Evolutionary conservation across 2,888 invertebrate species (phyloP).

Genomic region (Thysanoteuthis rhombus): DNA sequence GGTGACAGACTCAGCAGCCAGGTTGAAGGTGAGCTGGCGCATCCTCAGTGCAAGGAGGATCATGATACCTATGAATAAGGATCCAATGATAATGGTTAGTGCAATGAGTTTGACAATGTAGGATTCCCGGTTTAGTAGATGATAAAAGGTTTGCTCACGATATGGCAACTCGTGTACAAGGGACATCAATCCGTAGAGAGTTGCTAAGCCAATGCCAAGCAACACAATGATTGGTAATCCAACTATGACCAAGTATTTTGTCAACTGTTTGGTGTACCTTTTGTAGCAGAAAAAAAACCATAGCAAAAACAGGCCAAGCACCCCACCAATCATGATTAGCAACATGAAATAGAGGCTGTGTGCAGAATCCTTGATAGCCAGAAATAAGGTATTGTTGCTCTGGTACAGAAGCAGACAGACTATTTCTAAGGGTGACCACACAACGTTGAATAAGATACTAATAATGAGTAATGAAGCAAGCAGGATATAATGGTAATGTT

Average conservation of each 20-base stretch:
- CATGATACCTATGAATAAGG: slow-evolving; percentile 18
- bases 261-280: slow-evolving; percentile 32
- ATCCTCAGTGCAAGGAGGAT: slow-evolving; percentile 1
- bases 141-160: slow-evolving; percentile 35
- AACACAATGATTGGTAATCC: background rate
- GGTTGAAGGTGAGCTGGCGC: background rate
- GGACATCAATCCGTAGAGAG: slow-evolving; percentile 46
- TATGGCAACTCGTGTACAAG: slow-evolving; percentile 35
- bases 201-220: slow-evolving; percentile 39
- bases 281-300: slow-evolving; percentile 36
- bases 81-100: slow-evolving; percentile 36
- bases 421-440: slow-evolving; percentile 58
- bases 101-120: slow-evolving; percentile 46
- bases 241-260: background rate
- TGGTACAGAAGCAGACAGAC: slow-evolving; percentile 50
- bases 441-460: slow-evolving; percentile 50
- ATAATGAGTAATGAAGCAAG: slow-evolving; percentile 48
- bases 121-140: slow-evolving; percentile 43
- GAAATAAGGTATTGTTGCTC: slow-evolving; percentile 39
- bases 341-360: slow-evolving; percentile 52
- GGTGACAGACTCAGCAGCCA: background rate
- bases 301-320: slow-evolving; percentile 43
- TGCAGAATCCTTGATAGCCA: slow-evolving; percentile 46
- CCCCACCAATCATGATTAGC: slow-evolving; percentile 44
- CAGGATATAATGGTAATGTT: slow-evolving; percentile 51